Percentiles rank a stretch among this genome's conserved stretches.
phyloP scores from a whole-genome alignment of 2,888 invertebrate species.

The Parnassius apollo region DNA sequence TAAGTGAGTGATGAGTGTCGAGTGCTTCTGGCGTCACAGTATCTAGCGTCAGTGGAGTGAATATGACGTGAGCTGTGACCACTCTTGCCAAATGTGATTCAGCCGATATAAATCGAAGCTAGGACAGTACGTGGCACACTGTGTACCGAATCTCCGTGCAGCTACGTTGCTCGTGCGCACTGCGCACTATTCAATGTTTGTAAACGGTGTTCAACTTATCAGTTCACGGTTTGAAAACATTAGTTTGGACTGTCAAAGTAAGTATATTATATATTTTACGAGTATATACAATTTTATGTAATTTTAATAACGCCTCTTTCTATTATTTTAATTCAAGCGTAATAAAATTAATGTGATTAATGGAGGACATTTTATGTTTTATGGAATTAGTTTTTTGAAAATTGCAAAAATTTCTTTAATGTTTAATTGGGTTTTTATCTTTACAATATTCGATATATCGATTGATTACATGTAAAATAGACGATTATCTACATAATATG shows the following conservation, averaged over 20 bases:
- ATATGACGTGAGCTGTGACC: slow-evolving; percentile 59
- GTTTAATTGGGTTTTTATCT: no score
- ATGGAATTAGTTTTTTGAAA: no score
- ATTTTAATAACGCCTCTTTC: no score
- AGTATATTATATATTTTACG: slow-evolving; percentile 37
- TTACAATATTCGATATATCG: no score
- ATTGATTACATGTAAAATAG: no score
- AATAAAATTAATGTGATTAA: no score
- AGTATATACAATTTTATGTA: no score
- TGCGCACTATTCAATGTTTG: slow-evolving; percentile 53
- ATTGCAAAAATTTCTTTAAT: no score
- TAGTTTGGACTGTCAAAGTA: slow-evolving; percentile 56
- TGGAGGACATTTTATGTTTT: no score
- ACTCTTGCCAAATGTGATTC: slow-evolving; percentile 71
- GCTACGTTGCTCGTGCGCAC: slow-evolving; percentile 17
- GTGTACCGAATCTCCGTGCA: slow-evolving; percentile 41
- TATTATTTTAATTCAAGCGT: no score
- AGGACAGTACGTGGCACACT: slow-evolving; percentile 53
- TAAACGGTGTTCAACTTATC: slow-evolving; percentile 62
- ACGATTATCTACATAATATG: no score
- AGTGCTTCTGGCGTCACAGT: slow-evolving; percentile 49
- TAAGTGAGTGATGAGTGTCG: not conserved
- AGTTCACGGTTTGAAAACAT: slow-evolving; percentile 62
- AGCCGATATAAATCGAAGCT: slow-evolving; percentile 65
- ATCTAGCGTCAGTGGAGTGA: slow-evolving; percentile 19